Evolutionary conservation across 2,888 invertebrate species (phyloP), one percentile per base, ranked within the genome.

Genomic region (Reticulitermes lucifugus): DNA sequence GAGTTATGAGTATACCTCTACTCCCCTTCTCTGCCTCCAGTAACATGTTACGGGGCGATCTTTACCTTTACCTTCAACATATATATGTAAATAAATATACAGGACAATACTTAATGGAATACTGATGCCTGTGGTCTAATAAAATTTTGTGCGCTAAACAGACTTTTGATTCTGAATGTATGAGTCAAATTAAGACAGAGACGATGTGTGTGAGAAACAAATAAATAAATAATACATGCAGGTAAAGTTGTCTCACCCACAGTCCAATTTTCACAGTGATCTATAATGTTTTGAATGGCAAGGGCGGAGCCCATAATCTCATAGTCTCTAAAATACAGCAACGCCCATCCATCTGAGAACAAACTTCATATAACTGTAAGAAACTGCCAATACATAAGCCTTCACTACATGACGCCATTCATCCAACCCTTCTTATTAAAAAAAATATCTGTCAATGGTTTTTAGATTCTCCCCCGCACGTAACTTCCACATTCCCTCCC

Each of bases 261-360:
- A 73, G 73, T 73, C 1, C 21, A 73, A 73, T 73, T 73, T 73
- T 35, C n/a, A 73, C 35, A 35, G 18, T 35, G 73, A 73, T 73
- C 41, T 35, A 35, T 73, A 73, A 2, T 12, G 14, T 41, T 35
- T 12, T 73, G 41, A 41, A 73, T 6, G 73, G 21, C 73, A 73
- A 35, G 9, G 4, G 2, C 21, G 6, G 73, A 73, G 7, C 73
- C 35, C 73, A 35, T 25, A 5, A 14, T 73, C 41, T 73, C 14
- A 73, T 6, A 12, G 12, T n/a, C 65, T 35, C 35, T 35, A 25
- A 65, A 9, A 65, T 25, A 25, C 4, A 60, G 60, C 60, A 65
- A 25, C 25, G 7, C 25, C 65, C 41, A 73, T 1, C 6, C 7
- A 21, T 21, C 4, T 6, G 21, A 73, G 21, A 29, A 41, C 73